phyloP scores from a whole-genome alignment of 2,888 invertebrate species.

The Acheta domesticus region DNA sequence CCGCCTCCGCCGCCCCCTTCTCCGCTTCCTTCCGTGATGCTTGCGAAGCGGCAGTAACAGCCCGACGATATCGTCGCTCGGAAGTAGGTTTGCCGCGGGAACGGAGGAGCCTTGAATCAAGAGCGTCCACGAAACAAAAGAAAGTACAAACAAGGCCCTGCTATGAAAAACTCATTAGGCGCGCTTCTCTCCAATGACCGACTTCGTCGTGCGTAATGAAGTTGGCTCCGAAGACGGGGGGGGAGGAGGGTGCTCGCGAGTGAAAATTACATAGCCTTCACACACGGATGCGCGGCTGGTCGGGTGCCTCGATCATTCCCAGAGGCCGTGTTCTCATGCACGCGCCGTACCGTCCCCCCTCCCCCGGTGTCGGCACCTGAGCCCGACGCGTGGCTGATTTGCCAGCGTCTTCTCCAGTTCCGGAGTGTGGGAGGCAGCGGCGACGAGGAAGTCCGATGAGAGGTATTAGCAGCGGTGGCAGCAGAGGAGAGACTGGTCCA shows the following conservation, averaged over 20 bases:
- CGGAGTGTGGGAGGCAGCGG: no score
- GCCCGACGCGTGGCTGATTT: no score
- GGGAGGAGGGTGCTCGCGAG: not conserved
- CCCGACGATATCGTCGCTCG: not conserved
- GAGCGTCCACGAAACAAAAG: not conserved
- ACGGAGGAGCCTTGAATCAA: not conserved
- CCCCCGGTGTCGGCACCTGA: no score
- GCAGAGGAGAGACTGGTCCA: no score
- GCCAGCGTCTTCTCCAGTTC: no score
- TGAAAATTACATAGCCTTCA: constrained; percentile 11
- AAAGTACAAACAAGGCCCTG: constrained; percentile 5
- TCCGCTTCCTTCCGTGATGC: no score
- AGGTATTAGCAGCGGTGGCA: no score
- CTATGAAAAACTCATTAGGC: not conserved
- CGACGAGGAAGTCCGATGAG: no score
- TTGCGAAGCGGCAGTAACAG: no score
- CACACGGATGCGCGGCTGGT: not conserved
- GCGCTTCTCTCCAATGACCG: not conserved
- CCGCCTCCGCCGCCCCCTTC: no score
- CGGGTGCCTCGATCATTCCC: not conserved
- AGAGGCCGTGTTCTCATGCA: not conserved
- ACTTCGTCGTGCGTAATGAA: constrained; percentile 9
- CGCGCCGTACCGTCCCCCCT: no score
- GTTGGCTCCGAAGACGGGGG: not conserved
- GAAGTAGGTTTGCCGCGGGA: constrained; percentile 1